Evolutionary conservation across 1,140 invertebrate species (phyloP).

Genomic region (Cydia fagiglandana): DNA sequence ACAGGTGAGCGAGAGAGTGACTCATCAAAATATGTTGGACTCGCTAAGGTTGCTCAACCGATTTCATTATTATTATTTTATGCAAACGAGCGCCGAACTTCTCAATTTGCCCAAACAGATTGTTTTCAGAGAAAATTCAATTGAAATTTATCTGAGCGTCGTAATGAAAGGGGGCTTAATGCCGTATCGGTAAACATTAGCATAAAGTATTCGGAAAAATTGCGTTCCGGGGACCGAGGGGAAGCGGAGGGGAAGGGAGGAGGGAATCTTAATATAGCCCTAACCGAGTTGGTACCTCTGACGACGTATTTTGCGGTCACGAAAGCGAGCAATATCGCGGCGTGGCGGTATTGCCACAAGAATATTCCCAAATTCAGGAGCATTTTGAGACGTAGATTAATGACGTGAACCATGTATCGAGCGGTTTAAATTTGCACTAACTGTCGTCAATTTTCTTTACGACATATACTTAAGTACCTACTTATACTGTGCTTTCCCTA

Average conservation of each 20-base stretch:
- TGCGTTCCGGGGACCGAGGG: constrained; percentile 44
- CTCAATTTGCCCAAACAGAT: constrained; percentile 65
- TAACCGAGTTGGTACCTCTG: constrained; percentile 17
- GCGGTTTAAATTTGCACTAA: not conserved
- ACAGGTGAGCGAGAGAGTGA: not conserved
- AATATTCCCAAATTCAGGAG: constrained; percentile 1
- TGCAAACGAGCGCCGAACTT: constrained; percentile 56
- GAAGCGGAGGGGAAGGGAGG: constrained; percentile 20
- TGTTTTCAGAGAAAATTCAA: constrained; percentile 62
- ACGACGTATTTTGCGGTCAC: constrained; percentile 26
- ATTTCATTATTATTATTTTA: constrained; percentile 51
- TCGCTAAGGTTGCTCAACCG: constrained; percentile 22
- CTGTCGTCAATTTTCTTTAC: not conserved
- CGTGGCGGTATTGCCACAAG: not conserved
- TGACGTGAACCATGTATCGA: constrained; percentile 1
- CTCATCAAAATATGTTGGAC: not conserved
- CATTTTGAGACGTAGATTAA: constrained; percentile 26
- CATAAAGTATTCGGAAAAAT: constrained; percentile 60
- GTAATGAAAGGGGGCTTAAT: constrained; percentile 54
- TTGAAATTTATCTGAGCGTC: constrained; percentile 49
- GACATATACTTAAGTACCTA: not conserved
- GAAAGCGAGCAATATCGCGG: constrained; percentile 50
- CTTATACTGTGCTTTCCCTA: too few species aligned
- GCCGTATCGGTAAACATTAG: constrained; percentile 57
- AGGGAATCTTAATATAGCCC: constrained; percentile 48